phyloP scores from a whole-genome alignment of 2,797 vertebrate genomes.

The Tolypeutes matacus region DNA sequence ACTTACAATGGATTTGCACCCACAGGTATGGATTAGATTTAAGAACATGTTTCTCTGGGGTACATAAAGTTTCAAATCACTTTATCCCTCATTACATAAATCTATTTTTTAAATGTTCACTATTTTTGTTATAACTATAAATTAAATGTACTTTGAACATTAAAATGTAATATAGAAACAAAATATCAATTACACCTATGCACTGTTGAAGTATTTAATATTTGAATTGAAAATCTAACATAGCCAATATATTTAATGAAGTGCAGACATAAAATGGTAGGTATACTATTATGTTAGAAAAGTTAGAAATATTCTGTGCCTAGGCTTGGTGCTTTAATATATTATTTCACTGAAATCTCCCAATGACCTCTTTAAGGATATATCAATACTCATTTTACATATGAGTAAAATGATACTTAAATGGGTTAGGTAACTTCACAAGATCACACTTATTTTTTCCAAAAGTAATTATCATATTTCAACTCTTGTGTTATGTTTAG shows the following conservation, averaged over 20 bases:
- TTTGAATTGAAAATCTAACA: slow-evolving; percentile 59
- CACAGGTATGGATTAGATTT: no score
- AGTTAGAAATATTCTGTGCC: slow-evolving; percentile 44
- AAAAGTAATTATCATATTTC: background rate
- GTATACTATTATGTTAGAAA: slow-evolving; percentile 53
- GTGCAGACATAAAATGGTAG: slow-evolving; percentile 57
- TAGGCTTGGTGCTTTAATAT: slow-evolving; percentile 58
- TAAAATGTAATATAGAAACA: slow-evolving; percentile 14
- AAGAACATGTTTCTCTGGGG: no score
- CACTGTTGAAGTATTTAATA: slow-evolving; percentile 67
- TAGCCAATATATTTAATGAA: slow-evolving; percentile 66
- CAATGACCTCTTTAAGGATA: slow-evolving; percentile 57
- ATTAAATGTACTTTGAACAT: slow-evolving; percentile 12
- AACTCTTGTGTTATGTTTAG: background rate
- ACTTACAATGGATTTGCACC: no score
- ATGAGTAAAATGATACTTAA: background rate
- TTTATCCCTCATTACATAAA: background rate
- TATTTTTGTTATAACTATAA: slow-evolving; percentile 16
- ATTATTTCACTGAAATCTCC: slow-evolving; percentile 58
- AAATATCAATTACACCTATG: slow-evolving; percentile 51
- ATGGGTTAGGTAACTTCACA: background rate
- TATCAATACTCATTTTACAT: slow-evolving; percentile 40
- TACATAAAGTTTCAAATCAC: no score
- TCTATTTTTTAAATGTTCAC: slow-evolving; percentile 3
- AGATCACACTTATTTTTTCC: background rate